Conservation (phyloP, 2,888 invertebrate species). For the Nomada flava region DNA sequence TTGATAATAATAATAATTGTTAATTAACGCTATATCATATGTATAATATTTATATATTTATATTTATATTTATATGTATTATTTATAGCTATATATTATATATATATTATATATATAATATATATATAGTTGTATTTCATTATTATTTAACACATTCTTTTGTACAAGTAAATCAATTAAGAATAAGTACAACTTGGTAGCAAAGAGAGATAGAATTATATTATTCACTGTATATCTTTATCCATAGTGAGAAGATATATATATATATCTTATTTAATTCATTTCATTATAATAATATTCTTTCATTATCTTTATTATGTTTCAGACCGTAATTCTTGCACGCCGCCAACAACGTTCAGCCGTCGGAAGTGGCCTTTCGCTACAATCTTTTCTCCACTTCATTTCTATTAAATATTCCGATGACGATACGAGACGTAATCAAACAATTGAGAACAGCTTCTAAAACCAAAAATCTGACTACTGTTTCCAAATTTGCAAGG, state of each 20-base stretch:
- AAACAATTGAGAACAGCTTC: no score
- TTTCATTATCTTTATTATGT: constrained; percentile 80
- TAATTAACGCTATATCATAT: constrained; percentile 77
- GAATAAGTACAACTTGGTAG: constrained; percentile 85
- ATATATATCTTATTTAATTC: constrained; percentile 69
- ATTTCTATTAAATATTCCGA: constrained; percentile 10
- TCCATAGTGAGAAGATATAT: constrained; percentile 80
- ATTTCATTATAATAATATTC: constrained; percentile 76
- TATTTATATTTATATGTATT: constrained; percentile 58
- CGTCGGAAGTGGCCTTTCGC: constrained; percentile 56
- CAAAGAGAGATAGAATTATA: constrained; percentile 85
- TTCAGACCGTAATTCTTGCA: constrained; percentile 77
- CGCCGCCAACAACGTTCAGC: constrained; percentile 55
- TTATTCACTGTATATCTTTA: constrained; percentile 80
- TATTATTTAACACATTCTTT: constrained; percentile 84
- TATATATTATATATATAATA: constrained; percentile 78
- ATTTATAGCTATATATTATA: constrained; percentile 67
- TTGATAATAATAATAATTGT: constrained; percentile 71
- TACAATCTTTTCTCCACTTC: background rate
- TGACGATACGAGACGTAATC: background rate
- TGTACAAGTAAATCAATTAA: constrained; percentile 85
- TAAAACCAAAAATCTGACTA: no score
- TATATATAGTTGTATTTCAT: constrained; percentile 80
- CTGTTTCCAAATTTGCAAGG: no score
- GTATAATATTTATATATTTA: constrained; percentile 70